Evolutionary conservation across 2,797 vertebrate species (phyloP).

Genomic region (Pelochelys cantorii): DNA sequence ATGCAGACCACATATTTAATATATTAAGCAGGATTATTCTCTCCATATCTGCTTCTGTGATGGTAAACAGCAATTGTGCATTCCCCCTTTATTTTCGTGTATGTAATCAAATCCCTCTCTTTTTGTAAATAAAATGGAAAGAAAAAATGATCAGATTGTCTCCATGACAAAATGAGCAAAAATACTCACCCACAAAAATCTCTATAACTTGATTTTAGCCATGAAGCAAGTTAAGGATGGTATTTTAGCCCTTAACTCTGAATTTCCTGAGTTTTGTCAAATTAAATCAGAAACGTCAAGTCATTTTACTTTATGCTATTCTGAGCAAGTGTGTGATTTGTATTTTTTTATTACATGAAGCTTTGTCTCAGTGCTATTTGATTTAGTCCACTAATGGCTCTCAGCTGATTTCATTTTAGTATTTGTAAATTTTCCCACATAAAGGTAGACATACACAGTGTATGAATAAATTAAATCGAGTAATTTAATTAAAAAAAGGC

Average conservation of each 20-base stretch:
- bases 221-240: background rate
- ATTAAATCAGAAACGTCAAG: conserved; percentile 60
- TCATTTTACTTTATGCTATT: background rate
- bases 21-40: background rate
- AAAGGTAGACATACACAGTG: background rate
- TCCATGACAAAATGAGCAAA: background rate
- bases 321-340: conserved; percentile 25
- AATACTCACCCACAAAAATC: fast-evolving
- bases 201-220: background rate
- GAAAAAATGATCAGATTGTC: background rate
- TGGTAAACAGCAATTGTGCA: background rate
- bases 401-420: conserved; percentile 65
- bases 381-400: conserved; percentile 30
- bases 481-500: background rate
- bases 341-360: conserved; percentile 30
- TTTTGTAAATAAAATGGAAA: background rate
- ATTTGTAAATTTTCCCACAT: conserved; percentile 58
- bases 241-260: background rate
- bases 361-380: conserved; percentile 58
- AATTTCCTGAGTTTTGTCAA: conserved; percentile 45
- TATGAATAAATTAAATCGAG: background rate
- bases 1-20: background rate
- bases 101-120: background rate
- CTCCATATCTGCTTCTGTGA: background rate
- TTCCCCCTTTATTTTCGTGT: background rate